These are phyloP conservation scores for Drosophila fulvimacula DNA, from an alignment of 2,888 invertebrate species.

Conservation along the genomic window DNA sequence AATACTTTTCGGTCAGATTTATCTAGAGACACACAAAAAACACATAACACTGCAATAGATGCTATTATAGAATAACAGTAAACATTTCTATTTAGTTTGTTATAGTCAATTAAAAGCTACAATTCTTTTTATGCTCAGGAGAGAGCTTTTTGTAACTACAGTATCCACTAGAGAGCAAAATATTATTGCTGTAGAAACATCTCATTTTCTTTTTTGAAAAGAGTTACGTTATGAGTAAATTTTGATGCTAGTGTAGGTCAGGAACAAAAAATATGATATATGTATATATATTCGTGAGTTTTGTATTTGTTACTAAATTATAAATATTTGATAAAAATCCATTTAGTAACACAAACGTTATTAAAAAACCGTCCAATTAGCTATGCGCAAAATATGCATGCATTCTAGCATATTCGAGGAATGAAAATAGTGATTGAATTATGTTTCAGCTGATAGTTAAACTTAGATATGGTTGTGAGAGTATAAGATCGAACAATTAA, in stretches of 20 bases:
- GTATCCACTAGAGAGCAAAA: neutral
- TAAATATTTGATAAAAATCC: too few relatives aligned
- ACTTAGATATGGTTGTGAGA: too few relatives aligned
- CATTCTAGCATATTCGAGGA: too few relatives aligned
- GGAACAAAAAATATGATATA: constrained; percentile 19
- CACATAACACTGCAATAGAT: neutral
- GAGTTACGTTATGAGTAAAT: neutral
- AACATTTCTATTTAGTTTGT: neutral
- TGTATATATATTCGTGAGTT: too few relatives aligned
- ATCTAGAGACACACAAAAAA: too few relatives aligned
- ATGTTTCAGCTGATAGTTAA: too few relatives aligned
- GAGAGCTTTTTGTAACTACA: constrained; percentile 18
- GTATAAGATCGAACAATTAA: too few relatives aligned
- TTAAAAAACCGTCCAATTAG: too few relatives aligned
- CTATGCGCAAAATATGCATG: too few relatives aligned
- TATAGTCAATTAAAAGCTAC: neutral
- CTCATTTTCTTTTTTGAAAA: neutral
- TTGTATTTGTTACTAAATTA: too few relatives aligned
- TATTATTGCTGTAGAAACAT: neutral
- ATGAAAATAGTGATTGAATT: too few relatives aligned
- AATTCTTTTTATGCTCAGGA: constrained; percentile 7
- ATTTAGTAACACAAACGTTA: too few relatives aligned
- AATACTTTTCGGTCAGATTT: neutral
- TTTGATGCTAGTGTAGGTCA: constrained; percentile 27
- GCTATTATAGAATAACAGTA: neutral